phyloP scores from a whole-genome alignment of 1,140 invertebrate genomes.

The Listronotus oregonensis region DNA sequence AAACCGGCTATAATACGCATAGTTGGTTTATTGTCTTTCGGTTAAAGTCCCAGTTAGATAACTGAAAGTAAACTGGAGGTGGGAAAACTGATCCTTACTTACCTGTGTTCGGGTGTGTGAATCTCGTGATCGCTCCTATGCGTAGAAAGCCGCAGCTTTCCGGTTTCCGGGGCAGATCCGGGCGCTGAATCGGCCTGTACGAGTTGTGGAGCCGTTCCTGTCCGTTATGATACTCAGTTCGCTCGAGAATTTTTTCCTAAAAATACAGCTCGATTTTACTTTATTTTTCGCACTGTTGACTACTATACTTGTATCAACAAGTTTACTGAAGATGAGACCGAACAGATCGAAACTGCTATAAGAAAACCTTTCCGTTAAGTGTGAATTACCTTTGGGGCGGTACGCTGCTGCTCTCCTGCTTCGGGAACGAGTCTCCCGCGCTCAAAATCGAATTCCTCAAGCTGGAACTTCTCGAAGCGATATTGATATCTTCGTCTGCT shows the following conservation, averaged over 20 bases:
- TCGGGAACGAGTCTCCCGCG: constrained; percentile 56
- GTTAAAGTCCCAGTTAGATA: no score
- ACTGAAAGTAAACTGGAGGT: no score
- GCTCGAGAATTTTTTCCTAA: constrained; percentile 58
- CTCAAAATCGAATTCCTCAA: constrained; percentile 67
- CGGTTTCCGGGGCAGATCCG: constrained; percentile 44
- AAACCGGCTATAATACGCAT: no score
- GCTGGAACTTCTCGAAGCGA: constrained; percentile 66
- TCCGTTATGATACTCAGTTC: constrained; percentile 58
- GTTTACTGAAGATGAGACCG: no score
- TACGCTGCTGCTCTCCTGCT: constrained; percentile 55
- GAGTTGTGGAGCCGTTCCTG: constrained; percentile 32
- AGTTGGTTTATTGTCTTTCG: no score
- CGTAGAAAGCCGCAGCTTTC: constrained; percentile 54
- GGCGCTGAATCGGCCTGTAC: constrained; percentile 36
- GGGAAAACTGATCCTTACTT: no score
- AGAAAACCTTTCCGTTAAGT: no score
- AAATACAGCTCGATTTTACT: constrained; percentile 13
- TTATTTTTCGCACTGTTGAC: background rate
- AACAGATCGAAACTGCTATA: no score
- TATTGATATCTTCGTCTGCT: constrained; percentile 81
- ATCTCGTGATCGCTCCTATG: constrained; percentile 67
- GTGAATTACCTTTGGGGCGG: constrained; percentile 42
- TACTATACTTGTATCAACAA: no score
- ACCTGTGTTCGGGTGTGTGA: constrained; percentile 61